Evolutionary conservation across 2,113 vertebrate species (phyloP).

Genomic region (Nerophis ophidion): DNA sequence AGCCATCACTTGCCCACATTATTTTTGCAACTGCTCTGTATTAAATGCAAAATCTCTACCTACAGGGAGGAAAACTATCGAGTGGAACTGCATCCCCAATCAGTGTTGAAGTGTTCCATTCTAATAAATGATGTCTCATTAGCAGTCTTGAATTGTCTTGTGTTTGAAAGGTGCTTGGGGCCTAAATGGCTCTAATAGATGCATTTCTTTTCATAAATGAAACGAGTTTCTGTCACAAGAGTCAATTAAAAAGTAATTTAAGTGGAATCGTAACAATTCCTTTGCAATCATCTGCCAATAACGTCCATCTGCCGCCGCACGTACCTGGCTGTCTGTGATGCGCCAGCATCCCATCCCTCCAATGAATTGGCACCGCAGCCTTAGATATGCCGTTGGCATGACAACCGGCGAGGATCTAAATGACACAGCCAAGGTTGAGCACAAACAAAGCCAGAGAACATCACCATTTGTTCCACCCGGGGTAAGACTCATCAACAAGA

Average conservation of each 20-base stretch:
- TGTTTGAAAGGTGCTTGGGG: background rate
- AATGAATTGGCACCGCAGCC: constrained; percentile 32
- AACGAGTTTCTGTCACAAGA: background rate
- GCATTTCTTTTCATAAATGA: background rate
- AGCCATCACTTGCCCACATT: background rate
- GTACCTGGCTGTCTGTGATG: constrained; percentile 41
- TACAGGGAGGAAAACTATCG: background rate
- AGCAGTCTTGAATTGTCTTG: background rate
- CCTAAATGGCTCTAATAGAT: background rate
- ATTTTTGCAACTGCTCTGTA: background rate
- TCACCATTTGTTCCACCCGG: constrained; percentile 13
- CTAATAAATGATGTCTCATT: background rate
- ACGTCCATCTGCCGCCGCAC: constrained; percentile 1
- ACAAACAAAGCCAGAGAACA: constrained; percentile 48
- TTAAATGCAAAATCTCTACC: background rate
- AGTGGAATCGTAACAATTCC: background rate
- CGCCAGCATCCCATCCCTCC: constrained; percentile 32
- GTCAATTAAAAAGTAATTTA: background rate
- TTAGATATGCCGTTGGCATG: constrained; percentile 68
- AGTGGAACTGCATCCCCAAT: background rate
- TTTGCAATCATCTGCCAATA: background rate
- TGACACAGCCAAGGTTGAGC: constrained; percentile 57
- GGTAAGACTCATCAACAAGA: constrained; percentile 26
- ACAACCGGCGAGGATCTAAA: constrained; percentile 62
- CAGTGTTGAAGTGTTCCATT: background rate